Conservation (phyloP, 2,797 vertebrate genomes). For the Sebastiscus tertius region DNA sequence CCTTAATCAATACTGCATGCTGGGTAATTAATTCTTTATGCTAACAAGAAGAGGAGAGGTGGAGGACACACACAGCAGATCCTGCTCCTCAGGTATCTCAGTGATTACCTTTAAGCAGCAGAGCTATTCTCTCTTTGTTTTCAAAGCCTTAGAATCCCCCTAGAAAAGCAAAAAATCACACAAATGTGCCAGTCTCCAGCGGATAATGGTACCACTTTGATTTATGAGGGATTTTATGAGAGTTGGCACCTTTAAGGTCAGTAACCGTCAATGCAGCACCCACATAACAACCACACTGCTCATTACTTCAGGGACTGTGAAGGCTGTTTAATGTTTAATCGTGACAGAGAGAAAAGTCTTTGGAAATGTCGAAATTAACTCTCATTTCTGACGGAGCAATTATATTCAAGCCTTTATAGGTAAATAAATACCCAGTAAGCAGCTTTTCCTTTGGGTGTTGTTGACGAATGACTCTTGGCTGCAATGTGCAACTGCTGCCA, state of each 20-base stretch:
- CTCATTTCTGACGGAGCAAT: constrained; percentile 11
- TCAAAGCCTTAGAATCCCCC: constrained; percentile 6
- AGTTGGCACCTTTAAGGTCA: constrained; percentile 42
- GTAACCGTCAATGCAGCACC: background rate
- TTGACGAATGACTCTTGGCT: constrained; percentile 25
- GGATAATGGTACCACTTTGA: constrained; percentile 14
- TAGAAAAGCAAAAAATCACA: constrained; percentile 2
- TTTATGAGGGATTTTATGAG: constrained; percentile 23
- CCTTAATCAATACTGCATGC: constrained; percentile 56
- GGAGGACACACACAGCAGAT: background rate
- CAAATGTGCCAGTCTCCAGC: background rate
- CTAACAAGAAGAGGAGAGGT: constrained; percentile 35
- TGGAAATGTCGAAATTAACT: constrained; percentile 18
- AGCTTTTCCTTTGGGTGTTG: constrained; percentile 23
- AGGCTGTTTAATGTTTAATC: constrained; percentile 28
- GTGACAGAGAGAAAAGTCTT: background rate
- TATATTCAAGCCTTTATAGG: constrained; percentile 2
- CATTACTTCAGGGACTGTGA: constrained; percentile 34
- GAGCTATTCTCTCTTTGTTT: background rate
- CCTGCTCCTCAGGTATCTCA: constrained; percentile 14
- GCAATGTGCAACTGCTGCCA: constrained; percentile 36
- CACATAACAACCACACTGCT: constrained; percentile 32
- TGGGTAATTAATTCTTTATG: constrained; percentile 45
- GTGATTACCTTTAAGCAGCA: background rate
- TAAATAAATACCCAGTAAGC: constrained; percentile 31